phyloP scores from a whole-genome alignment of 2,888 invertebrate species.

The Biston betularia region DNA sequence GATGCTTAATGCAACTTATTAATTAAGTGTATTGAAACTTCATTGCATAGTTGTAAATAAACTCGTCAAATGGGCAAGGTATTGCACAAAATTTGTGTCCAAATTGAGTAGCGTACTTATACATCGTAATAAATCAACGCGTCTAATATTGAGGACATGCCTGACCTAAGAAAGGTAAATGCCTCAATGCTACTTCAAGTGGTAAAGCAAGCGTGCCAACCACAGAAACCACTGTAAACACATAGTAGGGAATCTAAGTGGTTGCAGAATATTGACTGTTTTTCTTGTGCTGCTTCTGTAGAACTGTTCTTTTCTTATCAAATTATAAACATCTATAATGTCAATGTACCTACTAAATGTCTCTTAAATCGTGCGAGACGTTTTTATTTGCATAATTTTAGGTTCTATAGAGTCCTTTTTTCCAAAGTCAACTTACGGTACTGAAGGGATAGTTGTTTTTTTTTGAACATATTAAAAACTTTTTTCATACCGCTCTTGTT shows the following conservation, averaged over 20 bases:
- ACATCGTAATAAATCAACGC: conserved; percentile 80
- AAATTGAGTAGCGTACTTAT: conserved; percentile 73
- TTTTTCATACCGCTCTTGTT: too few relatives aligned
- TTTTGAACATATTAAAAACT: too few relatives aligned
- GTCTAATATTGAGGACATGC: conserved; percentile 82
- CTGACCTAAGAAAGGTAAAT: conserved; percentile 84
- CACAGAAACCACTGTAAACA: conserved; percentile 21
- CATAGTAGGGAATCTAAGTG: conserved; percentile 10
- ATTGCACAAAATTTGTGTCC: conserved; percentile 78
- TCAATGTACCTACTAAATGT: too few relatives aligned
- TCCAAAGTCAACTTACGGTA: too few relatives aligned
- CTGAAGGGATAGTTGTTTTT: too few relatives aligned
- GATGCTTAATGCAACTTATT: not conserved
- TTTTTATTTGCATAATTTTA: too few relatives aligned
- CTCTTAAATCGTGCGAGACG: too few relatives aligned
- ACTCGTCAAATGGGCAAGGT: conserved; percentile 53
- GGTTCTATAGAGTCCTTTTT: too few relatives aligned
- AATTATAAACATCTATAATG: too few relatives aligned
- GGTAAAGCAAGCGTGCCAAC: conserved; percentile 58
- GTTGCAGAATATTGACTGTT: not conserved
- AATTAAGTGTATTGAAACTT: not conserved
- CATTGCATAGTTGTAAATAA: not conserved
- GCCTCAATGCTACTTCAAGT: conserved; percentile 73
- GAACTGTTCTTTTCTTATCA: too few relatives aligned
- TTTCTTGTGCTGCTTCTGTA: too few relatives aligned